These are phyloP conservation scores for Craniophora ligustri DNA, from an alignment of 2,888 invertebrate species.

Conservation along the genomic window DNA sequence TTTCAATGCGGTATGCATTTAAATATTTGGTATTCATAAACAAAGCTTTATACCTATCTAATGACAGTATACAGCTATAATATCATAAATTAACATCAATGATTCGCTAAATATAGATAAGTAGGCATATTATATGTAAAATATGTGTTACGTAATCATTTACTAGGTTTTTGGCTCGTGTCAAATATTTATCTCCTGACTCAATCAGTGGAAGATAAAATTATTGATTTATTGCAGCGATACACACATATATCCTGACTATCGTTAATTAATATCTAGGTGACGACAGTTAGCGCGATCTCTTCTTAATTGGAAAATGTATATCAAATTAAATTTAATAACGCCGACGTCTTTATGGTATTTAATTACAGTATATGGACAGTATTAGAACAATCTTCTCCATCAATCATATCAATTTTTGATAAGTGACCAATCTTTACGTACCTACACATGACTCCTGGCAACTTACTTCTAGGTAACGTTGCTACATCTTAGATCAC, in stretches of 20 bases:
- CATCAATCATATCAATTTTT: background rate
- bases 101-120: too few species aligned
- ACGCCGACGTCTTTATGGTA: conserved; percentile 42
- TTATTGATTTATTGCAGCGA: conserved; percentile 30
- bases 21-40: too few species aligned
- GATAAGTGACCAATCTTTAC: too few species aligned
- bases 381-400: background rate
- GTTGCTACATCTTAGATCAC: too few species aligned
- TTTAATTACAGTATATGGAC: conserved; percentile 48
- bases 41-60: too few species aligned
- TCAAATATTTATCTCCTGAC: conserved; percentile 20
- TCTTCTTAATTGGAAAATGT: conserved; percentile 51
- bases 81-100: conserved; percentile 14
- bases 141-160: conserved; percentile 18
- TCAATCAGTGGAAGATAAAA: conserved; percentile 20
- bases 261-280: conserved; percentile 15
- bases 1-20: too few species aligned
- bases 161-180: conserved; percentile 35
- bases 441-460: too few species aligned
- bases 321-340: conserved; percentile 40
- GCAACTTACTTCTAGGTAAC: too few species aligned
- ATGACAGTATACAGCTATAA: too few species aligned
- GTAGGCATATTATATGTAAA: too few species aligned
- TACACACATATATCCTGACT: conserved; percentile 13
- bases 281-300: conserved; percentile 36